phyloP scores from a whole-genome alignment of 2,888 invertebrate species.

The Xestobium rufovillosum region DNA sequence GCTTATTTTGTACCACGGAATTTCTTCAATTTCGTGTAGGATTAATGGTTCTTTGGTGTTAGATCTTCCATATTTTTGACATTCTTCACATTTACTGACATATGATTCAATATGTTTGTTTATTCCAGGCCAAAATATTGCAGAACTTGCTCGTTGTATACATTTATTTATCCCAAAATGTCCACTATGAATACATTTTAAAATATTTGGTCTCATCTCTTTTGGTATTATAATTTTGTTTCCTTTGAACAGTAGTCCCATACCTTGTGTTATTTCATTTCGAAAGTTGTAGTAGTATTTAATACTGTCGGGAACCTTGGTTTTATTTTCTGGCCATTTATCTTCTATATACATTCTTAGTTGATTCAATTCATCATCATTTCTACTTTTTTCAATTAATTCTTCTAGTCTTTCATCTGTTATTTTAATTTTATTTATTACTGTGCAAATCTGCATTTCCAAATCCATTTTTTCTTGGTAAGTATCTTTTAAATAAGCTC shows the following conservation, averaged over 20 bases:
- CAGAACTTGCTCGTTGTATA: too few relatives aligned
- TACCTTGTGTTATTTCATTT: too few relatives aligned
- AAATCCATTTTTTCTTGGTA: too few relatives aligned
- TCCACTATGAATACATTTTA: constrained; percentile 12
- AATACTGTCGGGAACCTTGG: constrained; percentile 6
- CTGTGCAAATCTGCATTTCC: too few relatives aligned
- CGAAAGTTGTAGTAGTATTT: constrained; percentile 7
- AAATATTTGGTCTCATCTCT: constrained; percentile 9
- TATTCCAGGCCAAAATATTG: too few relatives aligned
- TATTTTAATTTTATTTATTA: too few relatives aligned
- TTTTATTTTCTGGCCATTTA: constrained; percentile 12
- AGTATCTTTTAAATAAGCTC: too few relatives aligned
- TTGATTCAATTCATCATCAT: constrained; percentile 11
- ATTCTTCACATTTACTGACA: constrained; percentile 5
- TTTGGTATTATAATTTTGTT: too few relatives aligned
- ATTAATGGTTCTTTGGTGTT: constrained; percentile 10
- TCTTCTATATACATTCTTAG: constrained; percentile 10
- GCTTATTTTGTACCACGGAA: constrained; percentile 11
- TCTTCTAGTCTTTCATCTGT: constrained; percentile 4
- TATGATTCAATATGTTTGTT: constrained; percentile 4
- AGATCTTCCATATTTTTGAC: constrained; percentile 8
- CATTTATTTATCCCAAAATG: too few relatives aligned
- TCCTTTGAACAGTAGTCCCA: constrained; percentile 11
- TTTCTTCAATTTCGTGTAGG: constrained; percentile 16
- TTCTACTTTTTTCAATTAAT: too few relatives aligned